Evolutionary conservation across 2,797 vertebrate species (phyloP).

Genomic region (Heliangelus exortis): DNA sequence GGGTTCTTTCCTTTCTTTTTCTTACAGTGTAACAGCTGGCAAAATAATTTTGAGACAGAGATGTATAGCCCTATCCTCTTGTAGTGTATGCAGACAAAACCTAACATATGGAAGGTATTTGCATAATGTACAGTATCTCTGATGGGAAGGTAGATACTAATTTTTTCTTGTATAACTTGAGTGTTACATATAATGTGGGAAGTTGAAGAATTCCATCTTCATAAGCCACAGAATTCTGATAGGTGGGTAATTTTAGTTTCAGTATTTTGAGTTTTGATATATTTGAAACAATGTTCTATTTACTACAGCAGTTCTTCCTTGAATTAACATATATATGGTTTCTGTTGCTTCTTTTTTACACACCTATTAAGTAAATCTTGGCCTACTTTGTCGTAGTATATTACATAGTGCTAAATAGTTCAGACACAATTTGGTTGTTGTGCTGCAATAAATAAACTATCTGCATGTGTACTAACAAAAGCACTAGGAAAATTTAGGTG

Average conservation of each 20-base stretch:
- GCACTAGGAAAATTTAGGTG: background rate
- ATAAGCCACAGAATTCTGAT: background rate
- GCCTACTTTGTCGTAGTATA: background rate
- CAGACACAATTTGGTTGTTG: background rate
- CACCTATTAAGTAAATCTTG: background rate
- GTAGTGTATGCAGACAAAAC: background rate
- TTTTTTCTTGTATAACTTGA: background rate
- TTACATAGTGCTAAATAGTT: background rate
- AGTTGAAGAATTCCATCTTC: background rate
- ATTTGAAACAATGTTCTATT: background rate
- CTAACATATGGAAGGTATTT: constrained; percentile 43
- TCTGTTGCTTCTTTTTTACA: background rate
- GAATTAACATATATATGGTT: background rate
- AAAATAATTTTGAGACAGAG: constrained; percentile 43
- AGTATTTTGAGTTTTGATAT: background rate
- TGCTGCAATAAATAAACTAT: background rate
- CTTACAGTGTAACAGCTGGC: background rate
- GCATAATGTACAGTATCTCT: background rate
- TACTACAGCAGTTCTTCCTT: background rate
- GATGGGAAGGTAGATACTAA: background rate
- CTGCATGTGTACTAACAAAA: background rate
- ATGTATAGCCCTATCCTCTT: background rate
- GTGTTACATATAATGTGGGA: background rate
- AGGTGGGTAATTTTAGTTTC: background rate
- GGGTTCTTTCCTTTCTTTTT: background rate